Percentiles rank a stretch among this genome's conserved stretches.
These are phyloP conservation scores for Syngnathus typhle DNA, from an alignment of 2,113 vertebrate species.

Conservation along the genomic window DNA sequence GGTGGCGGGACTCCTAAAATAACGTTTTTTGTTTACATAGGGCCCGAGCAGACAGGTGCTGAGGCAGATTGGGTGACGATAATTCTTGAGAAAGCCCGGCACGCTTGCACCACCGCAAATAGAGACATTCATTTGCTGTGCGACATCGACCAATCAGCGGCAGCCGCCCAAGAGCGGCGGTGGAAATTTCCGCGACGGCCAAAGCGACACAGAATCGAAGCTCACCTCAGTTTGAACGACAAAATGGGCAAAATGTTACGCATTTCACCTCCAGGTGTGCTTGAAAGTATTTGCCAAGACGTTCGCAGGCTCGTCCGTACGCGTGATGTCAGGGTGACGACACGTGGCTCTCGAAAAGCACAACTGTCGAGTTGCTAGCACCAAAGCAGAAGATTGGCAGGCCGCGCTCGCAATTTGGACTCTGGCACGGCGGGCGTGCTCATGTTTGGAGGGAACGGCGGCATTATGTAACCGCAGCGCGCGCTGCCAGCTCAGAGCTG, in stretches of 20 bases:
- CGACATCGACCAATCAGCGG: constrained; percentile 21
- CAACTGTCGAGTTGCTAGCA: neutral
- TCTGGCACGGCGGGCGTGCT: constrained; percentile 31
- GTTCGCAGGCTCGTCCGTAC: no score
- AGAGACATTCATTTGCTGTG: constrained; percentile 62
- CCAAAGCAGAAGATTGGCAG: constrained; percentile 14
- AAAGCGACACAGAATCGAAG: neutral
- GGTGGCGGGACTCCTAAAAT: constrained; percentile 55
- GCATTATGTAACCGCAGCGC: constrained; percentile 43
- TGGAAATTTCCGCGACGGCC: constrained; percentile 36
- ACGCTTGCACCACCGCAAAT: constrained; percentile 49
- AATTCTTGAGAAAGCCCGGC: constrained; percentile 61
- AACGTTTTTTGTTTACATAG: constrained; percentile 49
- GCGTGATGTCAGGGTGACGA: neutral
- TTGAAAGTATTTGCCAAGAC: no score
- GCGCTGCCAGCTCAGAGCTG: constrained; percentile 49
- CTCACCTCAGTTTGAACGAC: constrained; percentile 1
- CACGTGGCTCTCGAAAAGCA: neutral
- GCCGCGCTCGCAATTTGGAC: constrained; percentile 17
- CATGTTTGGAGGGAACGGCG: constrained; percentile 43
- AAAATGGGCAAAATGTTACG: no score
- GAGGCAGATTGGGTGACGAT: constrained; percentile 60
- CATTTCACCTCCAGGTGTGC: no score
- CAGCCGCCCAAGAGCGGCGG: constrained; percentile 41
- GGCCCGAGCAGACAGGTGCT: constrained; percentile 60